These are phyloP conservation scores for Hemicentrotus pulcherrimus DNA, from an alignment of 35 echinoderm and acorn worm genomes.

Conservation along the genomic window DNA sequence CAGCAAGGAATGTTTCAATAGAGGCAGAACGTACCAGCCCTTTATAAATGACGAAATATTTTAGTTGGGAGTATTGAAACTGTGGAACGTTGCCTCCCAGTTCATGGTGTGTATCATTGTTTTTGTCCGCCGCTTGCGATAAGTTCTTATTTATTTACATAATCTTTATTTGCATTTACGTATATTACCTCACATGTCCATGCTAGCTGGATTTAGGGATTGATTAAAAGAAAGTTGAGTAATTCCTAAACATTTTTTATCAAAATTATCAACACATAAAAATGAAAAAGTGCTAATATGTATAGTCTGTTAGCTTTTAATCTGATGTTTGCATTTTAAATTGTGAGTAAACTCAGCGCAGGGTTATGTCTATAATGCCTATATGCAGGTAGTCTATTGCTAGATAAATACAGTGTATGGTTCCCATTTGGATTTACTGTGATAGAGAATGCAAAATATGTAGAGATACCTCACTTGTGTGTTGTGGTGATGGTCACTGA, in stretches of 20 bases:
- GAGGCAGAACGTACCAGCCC: too few species aligned
- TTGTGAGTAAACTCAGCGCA: too few species aligned
- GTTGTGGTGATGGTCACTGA: not conserved
- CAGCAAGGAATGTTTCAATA: too few species aligned
- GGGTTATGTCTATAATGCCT: not conserved
- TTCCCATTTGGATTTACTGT: too few species aligned
- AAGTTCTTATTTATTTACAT: not conserved
- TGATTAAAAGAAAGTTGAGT: not conserved
- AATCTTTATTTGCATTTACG: not conserved
- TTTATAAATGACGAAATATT: too few species aligned
- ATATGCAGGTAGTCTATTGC: not conserved
- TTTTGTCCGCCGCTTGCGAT: not conserved
- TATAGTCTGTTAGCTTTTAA: not conserved
- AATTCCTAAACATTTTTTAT: not conserved
- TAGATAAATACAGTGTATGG: not conserved
- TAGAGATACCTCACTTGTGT: too few species aligned
- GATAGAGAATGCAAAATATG: not conserved
- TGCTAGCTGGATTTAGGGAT: not conserved
- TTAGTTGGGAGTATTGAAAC: too few species aligned
- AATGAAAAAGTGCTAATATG: not conserved
- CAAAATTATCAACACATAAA: too few species aligned
- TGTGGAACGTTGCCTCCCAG: not conserved
- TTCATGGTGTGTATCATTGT: not conserved
- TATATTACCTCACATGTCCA: not conserved
- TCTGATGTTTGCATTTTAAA: not conserved